These are phyloP conservation scores for Ascidia mentula DNA, from an alignment of 23 tunicate species.

Conservation along the genomic window DNA sequence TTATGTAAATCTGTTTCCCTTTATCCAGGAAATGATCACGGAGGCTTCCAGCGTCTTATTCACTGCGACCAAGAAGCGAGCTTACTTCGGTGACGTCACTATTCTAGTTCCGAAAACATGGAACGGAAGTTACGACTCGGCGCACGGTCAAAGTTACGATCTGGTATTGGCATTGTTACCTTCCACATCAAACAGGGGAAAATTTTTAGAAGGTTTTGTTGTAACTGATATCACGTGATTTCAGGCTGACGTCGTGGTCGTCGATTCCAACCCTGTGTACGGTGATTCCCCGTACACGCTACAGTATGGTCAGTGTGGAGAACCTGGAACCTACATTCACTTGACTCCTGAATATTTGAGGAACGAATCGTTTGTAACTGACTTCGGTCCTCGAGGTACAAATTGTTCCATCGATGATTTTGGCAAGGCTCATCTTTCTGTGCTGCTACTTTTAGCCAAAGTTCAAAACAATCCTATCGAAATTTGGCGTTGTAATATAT, in stretches of 20 bases:
- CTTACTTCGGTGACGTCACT: slow-evolving; percentile 48
- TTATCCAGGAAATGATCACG: slow-evolving; percentile 41
- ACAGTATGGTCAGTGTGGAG: slow-evolving; percentile 55
- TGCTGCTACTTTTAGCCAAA: too few relatives aligned
- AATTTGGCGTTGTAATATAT: too few relatives aligned
- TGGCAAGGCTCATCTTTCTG: too few relatives aligned
- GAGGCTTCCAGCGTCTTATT: slow-evolving; percentile 47
- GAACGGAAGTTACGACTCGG: slow-evolving; percentile 5
- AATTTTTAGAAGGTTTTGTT: slow-evolving; percentile 29
- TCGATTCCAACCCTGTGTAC: slow-evolving; percentile 38
- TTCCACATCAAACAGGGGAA: neutral
- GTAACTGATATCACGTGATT: slow-evolving; percentile 28
- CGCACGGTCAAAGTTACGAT: slow-evolving; percentile 16
- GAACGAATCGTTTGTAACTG: slow-evolving; percentile 3
- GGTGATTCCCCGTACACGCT: slow-evolving; percentile 55
- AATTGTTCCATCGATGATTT: too few relatives aligned
- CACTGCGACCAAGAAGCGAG: slow-evolving; percentile 55
- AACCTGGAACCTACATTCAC: slow-evolving; percentile 47
- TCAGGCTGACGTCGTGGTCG: slow-evolving; percentile 49
- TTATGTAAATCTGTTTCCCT: neutral
- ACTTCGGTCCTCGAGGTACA: slow-evolving; percentile 68
- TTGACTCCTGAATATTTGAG: slow-evolving; percentile 45
- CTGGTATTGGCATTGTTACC: neutral
- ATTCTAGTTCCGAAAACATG: slow-evolving; percentile 65
- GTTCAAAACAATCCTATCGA: too few relatives aligned